phyloP scores from a whole-genome alignment of 2,797 vertebrate species.

The Clarias pachynema region DNA sequence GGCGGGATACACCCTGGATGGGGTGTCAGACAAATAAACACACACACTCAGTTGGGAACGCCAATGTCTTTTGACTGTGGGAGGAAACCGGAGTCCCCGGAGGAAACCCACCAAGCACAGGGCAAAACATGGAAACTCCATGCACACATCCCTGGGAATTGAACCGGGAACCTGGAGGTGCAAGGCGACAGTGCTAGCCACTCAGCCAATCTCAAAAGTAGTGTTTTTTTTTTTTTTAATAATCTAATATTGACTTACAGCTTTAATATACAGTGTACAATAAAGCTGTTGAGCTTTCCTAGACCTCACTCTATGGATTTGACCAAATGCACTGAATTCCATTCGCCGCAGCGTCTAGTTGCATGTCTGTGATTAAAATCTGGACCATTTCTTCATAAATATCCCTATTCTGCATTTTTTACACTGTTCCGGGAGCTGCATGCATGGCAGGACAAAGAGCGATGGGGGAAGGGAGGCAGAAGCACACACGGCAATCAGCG shows the following conservation, averaged over 20 bases:
- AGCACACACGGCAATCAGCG: constrained; percentile 44
- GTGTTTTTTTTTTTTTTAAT: constrained; percentile 16
- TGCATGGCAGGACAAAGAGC: constrained; percentile 49
- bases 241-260: not conserved
- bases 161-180: no score
- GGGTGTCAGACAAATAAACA: no score
- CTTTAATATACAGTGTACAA: not conserved
- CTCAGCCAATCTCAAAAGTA: not conserved
- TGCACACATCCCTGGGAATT: no score
- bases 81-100: no score
- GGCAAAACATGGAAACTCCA: no score
- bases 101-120: no score
- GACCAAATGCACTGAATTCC: not conserved
- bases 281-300: not conserved
- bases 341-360: constrained; percentile 12
- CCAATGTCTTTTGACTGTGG: no score
- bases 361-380: constrained; percentile 53
- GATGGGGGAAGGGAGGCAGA: constrained; percentile 53
- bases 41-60: no score
- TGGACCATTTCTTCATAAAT: constrained; percentile 45
- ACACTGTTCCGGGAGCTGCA: constrained; percentile 39
- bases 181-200: no score
- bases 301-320: not conserved
- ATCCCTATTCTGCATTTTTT: constrained; percentile 41
- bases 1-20: no score